Conservation (phyloP, 2,888 invertebrate species). For the Agonopterix alstromeriana region DNA sequence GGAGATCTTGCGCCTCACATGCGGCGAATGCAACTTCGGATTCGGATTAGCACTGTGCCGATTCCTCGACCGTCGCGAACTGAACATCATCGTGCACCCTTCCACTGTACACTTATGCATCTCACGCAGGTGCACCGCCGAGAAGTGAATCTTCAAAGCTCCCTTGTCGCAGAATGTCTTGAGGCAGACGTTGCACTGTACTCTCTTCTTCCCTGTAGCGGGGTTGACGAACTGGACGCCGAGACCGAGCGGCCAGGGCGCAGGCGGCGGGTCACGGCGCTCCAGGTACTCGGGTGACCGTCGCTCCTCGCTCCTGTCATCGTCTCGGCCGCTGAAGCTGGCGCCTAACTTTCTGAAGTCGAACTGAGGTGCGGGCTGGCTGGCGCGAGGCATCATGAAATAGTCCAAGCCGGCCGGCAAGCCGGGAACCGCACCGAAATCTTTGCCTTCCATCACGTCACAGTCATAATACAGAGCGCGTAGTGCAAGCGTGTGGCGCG, state of each 20-base stretch:
- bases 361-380: conserved; percentile 91
- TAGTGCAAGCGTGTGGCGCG: conserved; percentile 71
- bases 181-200: conserved; percentile 97
- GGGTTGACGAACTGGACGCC: conserved; percentile 93
- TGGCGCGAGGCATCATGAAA: conserved; percentile 78
- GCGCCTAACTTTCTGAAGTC: conserved; percentile 88
- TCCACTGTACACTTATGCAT: conserved; percentile 99
- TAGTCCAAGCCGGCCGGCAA: conserved; percentile 70
- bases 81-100: conserved; percentile 99
- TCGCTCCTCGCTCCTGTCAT: conserved; percentile 56
- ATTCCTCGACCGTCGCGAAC: conserved; percentile 94
- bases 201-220: conserved; percentile 95
- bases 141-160: conserved; percentile 98
- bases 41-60: conserved; percentile 98
- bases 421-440: conserved; percentile 68
- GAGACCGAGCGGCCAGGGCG: conserved; percentile 87
- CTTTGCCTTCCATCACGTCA: conserved; percentile 73
- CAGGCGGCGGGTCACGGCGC: conserved; percentile 61
- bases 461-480: conserved; percentile 58
- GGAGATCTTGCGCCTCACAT: conserved; percentile 92
- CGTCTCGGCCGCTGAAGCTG: conserved; percentile 76
- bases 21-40: conserved; percentile 97
- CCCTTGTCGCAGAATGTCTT: conserved; percentile 99
- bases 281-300: conserved; percentile 59
- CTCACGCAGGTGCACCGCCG: conserved; percentile 97